These are phyloP conservation scores for Ctenodactylus gundi DNA, from an alignment of 2,113 vertebrate species.

Conservation along the genomic window DNA sequence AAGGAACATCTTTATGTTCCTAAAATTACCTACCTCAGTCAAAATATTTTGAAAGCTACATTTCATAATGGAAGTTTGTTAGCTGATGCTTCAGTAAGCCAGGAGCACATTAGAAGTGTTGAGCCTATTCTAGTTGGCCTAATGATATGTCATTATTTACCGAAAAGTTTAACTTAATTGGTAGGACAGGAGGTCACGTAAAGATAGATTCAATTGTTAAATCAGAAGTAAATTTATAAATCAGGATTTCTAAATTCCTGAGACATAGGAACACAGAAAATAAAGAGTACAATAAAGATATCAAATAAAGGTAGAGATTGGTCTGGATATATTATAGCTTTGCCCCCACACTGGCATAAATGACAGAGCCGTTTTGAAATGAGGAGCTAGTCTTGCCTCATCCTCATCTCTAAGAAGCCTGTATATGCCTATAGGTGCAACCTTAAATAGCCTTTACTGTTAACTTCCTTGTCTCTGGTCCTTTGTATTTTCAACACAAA, in stretches of 20 bases:
- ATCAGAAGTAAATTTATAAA: not conserved
- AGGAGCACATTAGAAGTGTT: not conserved
- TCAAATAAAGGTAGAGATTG: not conserved
- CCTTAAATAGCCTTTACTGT: not conserved
- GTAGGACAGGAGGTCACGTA: not conserved
- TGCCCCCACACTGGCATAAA: not conserved
- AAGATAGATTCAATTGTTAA: not conserved
- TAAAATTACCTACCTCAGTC: not conserved
- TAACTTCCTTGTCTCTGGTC: not conserved
- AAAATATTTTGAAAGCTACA: constrained; percentile 57
- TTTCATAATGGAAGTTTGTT: constrained; percentile 20
- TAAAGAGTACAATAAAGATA: too few relatives aligned
- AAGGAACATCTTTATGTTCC: not conserved
- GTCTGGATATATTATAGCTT: too few relatives aligned
- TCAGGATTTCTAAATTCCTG: not conserved
- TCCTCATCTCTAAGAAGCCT: not conserved
- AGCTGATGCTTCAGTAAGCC: not conserved
- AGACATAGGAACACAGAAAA: not conserved
- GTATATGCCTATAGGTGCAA: not conserved
- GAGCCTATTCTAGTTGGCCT: not conserved
- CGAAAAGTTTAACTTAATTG: not conserved
- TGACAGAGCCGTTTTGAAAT: not conserved
- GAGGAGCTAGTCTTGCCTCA: not conserved
- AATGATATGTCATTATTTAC: not conserved
- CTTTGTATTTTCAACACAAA: not conserved